Evolutionary conservation across 2,888 invertebrate species (phyloP).

Genomic region (Acleris cristana): DNA sequence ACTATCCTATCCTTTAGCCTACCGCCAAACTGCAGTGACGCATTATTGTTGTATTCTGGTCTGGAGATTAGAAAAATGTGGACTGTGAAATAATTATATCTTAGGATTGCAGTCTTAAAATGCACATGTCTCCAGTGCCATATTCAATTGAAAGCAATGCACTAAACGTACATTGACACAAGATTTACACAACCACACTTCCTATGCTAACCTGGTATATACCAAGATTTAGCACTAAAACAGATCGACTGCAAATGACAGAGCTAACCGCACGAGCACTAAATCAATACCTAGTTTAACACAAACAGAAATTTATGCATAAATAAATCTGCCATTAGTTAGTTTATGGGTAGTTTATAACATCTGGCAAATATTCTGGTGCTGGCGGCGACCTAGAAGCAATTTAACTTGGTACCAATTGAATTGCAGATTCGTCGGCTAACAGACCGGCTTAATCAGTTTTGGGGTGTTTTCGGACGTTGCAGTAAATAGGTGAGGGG

Average conservation of each 20-base stretch:
- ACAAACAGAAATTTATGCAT: conserved; percentile 53
- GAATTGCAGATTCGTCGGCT: conserved; percentile 63
- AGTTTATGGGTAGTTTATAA: conserved; percentile 67
- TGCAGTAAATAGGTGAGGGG: conserved; percentile 18
- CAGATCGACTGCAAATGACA: conserved; percentile 21
- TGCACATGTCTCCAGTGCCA: too few species aligned
- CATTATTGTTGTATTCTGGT: too few species aligned
- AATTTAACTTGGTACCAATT: conserved; percentile 62
- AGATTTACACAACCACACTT: too few species aligned
- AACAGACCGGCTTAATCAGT: conserved; percentile 34
- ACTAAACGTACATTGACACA: too few species aligned
- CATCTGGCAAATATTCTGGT: conserved; percentile 68
- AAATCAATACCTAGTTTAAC: conserved; percentile 31
- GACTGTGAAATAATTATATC: too few species aligned
- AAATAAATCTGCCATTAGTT: conserved; percentile 62
- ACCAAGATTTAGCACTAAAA: background rate
- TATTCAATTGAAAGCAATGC: too few species aligned
- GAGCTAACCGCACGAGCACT: conserved; percentile 18
- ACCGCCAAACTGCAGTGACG: too few species aligned
- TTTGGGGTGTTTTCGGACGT: conserved; percentile 23
- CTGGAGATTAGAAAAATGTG: too few species aligned
- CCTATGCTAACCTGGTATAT: too few species aligned
- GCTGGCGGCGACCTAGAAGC: conserved; percentile 58
- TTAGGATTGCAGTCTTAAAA: too few species aligned
- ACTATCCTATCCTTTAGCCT: too few species aligned